Base-by-base conservation (phyloP, 2,113 vertebrate genomes). In the Scopus umbretta region DNA sequence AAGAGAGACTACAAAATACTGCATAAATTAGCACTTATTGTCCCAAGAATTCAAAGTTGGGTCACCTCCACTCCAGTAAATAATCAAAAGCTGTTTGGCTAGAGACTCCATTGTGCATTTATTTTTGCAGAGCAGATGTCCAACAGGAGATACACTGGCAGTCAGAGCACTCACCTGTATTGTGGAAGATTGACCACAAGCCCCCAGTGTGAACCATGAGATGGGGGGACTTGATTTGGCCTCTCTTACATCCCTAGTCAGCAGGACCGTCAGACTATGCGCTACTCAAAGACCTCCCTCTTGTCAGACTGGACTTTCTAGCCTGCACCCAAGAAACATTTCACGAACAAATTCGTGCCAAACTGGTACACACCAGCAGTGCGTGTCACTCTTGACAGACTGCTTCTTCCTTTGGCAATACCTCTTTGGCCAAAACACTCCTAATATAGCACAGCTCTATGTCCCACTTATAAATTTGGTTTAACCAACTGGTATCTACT, bases 171-270 rank as follows among this genome's bases (percentile, higher is more conserved):
- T 40, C 45, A 16, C 13, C 18, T 63, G 20, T n/a, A 47, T 32
- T 22, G 42, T 43, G 21, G 26, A 75, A 80, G 20, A 55, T 5
- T 27, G 50, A 74, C 62, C 22, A 23, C 7, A 76, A 78, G 7
- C 1, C 9, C 25, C 26, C 15, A 25, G 3, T 0, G 0, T 40
- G 76, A 89, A 52, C 6, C 40, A 13, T 32, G 43, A 82, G 34
- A 26, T 1, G 3, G 22, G 21, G 13, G 13, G n/a, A 52, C 32
- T 59, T 68, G 34, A n/a, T 59, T 29, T 88, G 43, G 16, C 36
- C 45, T 61, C 27, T 58, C 34, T 59, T 74, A 47, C 23, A 29
- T 7, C 16, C 32, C 56, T 53, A 13, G 26, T 26, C 43, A 91
- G 21, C 21, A 22, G 43, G 36, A 59, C 18, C 2, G 2, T 20